Evolutionary conservation across 2,888 invertebrate species (phyloP), one percentile per base, ranked within the genome.

Genomic region (Rotaria socialis): DNA sequence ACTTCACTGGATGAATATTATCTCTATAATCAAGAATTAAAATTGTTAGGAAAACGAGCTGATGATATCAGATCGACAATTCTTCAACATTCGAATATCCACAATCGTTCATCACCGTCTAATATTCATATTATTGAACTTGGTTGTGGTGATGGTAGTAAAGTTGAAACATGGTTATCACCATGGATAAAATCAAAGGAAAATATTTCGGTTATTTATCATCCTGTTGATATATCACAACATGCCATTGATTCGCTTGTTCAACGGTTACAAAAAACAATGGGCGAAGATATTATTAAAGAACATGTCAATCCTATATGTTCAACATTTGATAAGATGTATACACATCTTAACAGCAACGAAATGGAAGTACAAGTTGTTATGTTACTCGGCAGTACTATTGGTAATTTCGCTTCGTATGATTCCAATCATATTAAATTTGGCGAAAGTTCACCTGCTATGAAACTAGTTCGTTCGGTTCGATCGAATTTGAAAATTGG

Each of bases 151-250:
- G 67, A 67, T 67, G 67, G 67, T 10, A 27, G 27, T 16, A 67
- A 67, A 67, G 35, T 67, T 35, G 67, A 67, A 67, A n/a, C 27
- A 67, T 67, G 67, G 67, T 35, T 67, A 67, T 27, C n/a, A 67
- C 27, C 67, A 27, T 67, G 67, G 67, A 14, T 67, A 14, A 10
- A n/a, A 27, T 67, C 67, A 27, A 27, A 10, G 35, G 58, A n/a
- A 7, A 27, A 67, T 27, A 35, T 67, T 4, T 67, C 67, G 5
- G 2, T 16, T 27, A 16, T 67, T 16, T 67, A 67, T 67, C 67
- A 67, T 67, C 67, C 67, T 27, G 35, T 67, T 67, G 67, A 67
- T 35, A 67, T 67, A 67, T 67, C 67, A 5, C 8, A 67, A 10
- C 35, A 67, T 67, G 67, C 67, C 2, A 67, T 67, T 67, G 35